Conservation (phyloP, 2,797 vertebrate species). For the Anolis apletophallus region DNA sequence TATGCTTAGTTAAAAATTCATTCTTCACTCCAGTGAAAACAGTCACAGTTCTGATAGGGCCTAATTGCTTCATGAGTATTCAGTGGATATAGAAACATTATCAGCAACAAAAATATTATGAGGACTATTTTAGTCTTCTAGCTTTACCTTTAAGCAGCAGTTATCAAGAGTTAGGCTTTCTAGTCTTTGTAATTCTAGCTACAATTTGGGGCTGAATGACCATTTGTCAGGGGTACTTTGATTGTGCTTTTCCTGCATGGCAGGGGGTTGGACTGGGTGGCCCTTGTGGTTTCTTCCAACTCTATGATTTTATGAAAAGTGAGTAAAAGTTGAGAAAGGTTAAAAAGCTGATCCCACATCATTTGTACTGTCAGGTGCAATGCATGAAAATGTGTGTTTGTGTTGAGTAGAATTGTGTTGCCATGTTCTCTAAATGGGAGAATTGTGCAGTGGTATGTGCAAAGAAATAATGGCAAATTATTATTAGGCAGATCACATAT, state of each 20-base stretch:
- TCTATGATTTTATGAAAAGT: too few relatives aligned
- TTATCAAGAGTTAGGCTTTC: conserved; percentile 32
- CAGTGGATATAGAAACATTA: conserved; percentile 29
- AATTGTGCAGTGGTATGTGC: too few relatives aligned
- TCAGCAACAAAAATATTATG: conserved; percentile 31
- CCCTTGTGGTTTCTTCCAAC: too few relatives aligned
- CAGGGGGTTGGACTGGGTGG: too few relatives aligned
- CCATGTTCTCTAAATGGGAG: not conserved
- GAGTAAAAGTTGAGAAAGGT: not conserved
- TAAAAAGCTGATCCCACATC: not conserved
- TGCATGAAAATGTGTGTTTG: not conserved
- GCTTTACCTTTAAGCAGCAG: conserved; percentile 5
- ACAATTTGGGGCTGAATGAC: not conserved
- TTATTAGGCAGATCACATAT: not conserved
- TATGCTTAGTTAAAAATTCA: not conserved
- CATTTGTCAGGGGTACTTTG: too few relatives aligned
- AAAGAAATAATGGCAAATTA: not conserved
- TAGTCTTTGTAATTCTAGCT: conserved; percentile 1
- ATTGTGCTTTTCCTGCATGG: too few relatives aligned
- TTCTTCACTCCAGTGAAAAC: not conserved
- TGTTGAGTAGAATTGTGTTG: not conserved
- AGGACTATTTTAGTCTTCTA: not conserved
- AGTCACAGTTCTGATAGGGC: not conserved
- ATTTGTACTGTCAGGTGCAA: not conserved
- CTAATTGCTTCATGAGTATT: conserved; percentile 40